Evolutionary conservation across 2,797 vertebrate species (phyloP).

Genomic region (Sylvia borin): DNA sequence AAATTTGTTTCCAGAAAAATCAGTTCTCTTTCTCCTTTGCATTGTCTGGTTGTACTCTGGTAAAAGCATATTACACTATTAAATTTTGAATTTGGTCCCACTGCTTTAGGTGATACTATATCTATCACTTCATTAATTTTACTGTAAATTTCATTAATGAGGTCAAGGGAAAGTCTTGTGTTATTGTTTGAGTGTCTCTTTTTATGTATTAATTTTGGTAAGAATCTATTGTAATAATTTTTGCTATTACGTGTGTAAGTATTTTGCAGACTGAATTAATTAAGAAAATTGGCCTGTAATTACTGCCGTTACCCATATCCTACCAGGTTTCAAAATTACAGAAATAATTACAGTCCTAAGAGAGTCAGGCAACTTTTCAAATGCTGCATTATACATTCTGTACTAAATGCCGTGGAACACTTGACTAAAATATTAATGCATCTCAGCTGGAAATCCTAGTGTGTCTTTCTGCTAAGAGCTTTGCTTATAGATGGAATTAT

Average conservation of each 20-base stretch:
- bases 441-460: not conserved
- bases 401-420: conserved; percentile 50
- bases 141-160: conserved; percentile 48
- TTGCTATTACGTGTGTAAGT: conserved; percentile 43
- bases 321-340: conserved; percentile 57
- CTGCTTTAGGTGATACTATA: conserved; percentile 8
- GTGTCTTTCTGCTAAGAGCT: not conserved
- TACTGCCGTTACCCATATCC: conserved; percentile 33
- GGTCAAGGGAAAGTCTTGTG: not conserved
- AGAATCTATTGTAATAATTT: conserved; percentile 66
- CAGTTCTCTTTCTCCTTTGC: not conserved
- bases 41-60: not conserved
- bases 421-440: conserved; percentile 69
- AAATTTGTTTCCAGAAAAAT: not conserved
- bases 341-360: conserved; percentile 61
- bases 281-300: conserved; percentile 72
- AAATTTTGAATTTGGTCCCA: not conserved
- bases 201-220: conserved; percentile 64
- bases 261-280: conserved; percentile 68
- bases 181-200: conserved; percentile 38
- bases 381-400: conserved; percentile 60
- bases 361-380: conserved; percentile 58
- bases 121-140: conserved; percentile 20
- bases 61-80: not conserved
- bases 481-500: not conserved